Conservation (phyloP, 2,113 vertebrate species). For the Neolamprologus modestus region DNA sequence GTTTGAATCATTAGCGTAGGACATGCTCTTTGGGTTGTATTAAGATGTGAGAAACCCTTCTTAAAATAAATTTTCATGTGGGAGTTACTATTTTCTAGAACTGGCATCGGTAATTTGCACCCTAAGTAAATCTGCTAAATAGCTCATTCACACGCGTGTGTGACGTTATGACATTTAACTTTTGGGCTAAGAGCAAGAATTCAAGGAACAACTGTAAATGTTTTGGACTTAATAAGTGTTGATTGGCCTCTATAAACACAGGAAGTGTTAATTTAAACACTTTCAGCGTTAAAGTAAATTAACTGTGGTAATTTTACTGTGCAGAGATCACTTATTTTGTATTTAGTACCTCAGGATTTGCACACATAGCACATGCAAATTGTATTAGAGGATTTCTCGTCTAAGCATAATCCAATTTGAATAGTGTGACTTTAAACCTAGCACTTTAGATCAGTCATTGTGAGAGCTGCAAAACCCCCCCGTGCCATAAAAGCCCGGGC, state of each 20-base stretch:
- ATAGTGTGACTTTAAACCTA: slow-evolving; percentile 3
- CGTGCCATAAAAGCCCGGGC: not conserved
- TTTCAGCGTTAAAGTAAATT: not conserved
- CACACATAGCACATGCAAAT: not conserved
- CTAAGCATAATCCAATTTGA: slow-evolving; percentile 11
- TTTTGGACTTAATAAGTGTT: slow-evolving; percentile 9
- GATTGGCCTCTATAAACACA: slow-evolving; percentile 1
- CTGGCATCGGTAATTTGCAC: slow-evolving; percentile 2
- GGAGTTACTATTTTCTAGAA: not conserved
- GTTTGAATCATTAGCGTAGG: not conserved
- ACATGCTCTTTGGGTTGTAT: not conserved
- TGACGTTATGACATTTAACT: not conserved
- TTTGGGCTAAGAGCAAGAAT: not conserved
- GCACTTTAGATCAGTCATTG: not conserved
- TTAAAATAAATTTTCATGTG: not conserved
- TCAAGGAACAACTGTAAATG: not conserved
- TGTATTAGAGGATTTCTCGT: not conserved
- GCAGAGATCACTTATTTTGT: not conserved
- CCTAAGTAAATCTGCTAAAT: slow-evolving; percentile 4
- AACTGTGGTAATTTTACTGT: not conserved
- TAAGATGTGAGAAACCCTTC: not conserved
- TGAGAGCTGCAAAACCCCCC: not conserved
- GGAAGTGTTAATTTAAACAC: slow-evolving; percentile 7
- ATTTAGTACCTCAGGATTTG: not conserved
- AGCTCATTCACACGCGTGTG: not conserved